Evolutionary conservation across 2,113 vertebrate species (phyloP).

Genomic region (Ceuthmochares aereus): DNA sequence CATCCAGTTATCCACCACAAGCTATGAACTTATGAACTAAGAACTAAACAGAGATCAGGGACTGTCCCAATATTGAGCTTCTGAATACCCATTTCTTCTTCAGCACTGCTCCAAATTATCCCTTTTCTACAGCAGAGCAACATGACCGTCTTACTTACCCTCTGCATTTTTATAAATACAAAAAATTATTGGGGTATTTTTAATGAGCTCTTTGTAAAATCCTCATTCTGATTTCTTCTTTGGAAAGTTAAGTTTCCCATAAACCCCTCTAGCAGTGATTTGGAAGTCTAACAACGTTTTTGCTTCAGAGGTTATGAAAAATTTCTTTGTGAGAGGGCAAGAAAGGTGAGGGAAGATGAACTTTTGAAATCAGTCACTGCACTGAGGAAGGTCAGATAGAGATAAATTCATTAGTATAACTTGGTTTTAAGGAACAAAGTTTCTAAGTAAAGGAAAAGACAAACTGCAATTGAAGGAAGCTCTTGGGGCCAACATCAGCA

Average conservation of each 20-base stretch:
- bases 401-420: neutral
- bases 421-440: neutral
- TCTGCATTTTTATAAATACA: neutral
- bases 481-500: neutral
- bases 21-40: neutral
- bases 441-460: neutral
- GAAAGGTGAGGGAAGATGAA: neutral
- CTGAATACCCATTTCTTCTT: neutral
- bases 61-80: neutral
- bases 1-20: neutral
- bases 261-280: constrained; percentile 5
- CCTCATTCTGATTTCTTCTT: neutral
- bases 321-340: neutral
- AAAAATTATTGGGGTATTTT: neutral
- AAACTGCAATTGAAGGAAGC: neutral
- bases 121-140: neutral
- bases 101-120: neutral
- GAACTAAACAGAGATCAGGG: neutral
- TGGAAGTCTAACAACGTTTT: constrained; percentile 8
- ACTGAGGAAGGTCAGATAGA: constrained; percentile 3
- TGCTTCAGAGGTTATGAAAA: constrained; percentile 9
- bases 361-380: neutral
- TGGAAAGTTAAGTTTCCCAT: constrained; percentile 15
- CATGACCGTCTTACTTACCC: neutral
- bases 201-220: constrained; percentile 8